phyloP scores from a whole-genome alignment of 2,797 vertebrate genomes.

The Epinephelus awoara region DNA sequence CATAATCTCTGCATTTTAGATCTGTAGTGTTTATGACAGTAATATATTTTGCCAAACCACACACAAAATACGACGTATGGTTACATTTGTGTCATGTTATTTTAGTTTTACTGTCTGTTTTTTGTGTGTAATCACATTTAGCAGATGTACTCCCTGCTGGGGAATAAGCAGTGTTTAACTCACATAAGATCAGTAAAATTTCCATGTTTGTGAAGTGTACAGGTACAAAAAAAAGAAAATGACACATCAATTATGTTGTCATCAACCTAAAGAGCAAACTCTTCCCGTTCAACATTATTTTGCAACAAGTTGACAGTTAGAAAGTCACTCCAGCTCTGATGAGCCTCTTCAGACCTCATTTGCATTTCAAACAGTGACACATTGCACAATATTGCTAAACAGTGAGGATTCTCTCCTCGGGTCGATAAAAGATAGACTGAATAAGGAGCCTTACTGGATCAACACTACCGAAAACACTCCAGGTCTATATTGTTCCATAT shows the following conservation, averaged over 20 bases:
- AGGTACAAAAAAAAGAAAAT: slow-evolving; percentile 9
- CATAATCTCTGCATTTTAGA: not conserved
- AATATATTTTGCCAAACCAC: not conserved
- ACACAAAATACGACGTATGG: not conserved
- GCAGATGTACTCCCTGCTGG: not conserved
- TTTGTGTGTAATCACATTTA: not conserved
- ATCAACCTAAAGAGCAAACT: slow-evolving; percentile 34
- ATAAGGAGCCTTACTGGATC: slow-evolving; percentile 8
- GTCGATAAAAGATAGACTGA: slow-evolving; percentile 17
- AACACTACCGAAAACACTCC: not conserved
- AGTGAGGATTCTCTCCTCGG: slow-evolving; percentile 6
- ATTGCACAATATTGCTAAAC: slow-evolving; percentile 32
- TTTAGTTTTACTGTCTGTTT: not conserved
- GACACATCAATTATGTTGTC: slow-evolving; percentile 15
- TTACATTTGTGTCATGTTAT: not conserved
- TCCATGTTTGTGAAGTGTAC: slow-evolving; percentile 22
- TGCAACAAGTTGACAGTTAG: slow-evolving; percentile 50
- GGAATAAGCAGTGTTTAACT: slow-evolving; percentile 20
- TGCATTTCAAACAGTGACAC: slow-evolving; percentile 46
- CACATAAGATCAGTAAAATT: not conserved
- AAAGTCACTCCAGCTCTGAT: slow-evolving; percentile 51
- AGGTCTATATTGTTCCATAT: slow-evolving; percentile 25
- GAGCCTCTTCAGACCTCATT: slow-evolving; percentile 49
- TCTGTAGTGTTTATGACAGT: not conserved
- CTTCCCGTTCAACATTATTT: slow-evolving; percentile 30